Base-by-base conservation (phyloP, 2,797 vertebrate species). In the Spea hammondii region DNA sequence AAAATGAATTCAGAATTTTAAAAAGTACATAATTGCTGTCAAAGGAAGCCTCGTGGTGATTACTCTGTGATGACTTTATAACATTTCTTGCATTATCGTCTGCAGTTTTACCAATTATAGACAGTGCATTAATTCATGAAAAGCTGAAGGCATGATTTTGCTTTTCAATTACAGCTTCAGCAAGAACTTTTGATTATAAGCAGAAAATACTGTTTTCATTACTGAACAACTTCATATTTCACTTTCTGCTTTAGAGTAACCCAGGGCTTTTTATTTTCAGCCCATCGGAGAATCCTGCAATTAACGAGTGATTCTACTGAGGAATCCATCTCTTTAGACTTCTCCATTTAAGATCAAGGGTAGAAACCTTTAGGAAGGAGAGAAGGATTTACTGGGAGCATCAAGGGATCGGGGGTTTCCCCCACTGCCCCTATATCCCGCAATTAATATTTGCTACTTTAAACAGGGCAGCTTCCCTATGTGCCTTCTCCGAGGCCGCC, bases 131-230 rank as follows among this genome's bases (percentile, higher is more conserved):
- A 70, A 59, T 75, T 79, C 47, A 74, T 70, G 44, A 70, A 70
- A 7, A 59, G 49, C 57, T 11, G 66, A 46, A 8, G 6, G 48
- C 45, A 49, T 51, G 10, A 69, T 74, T 79, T 65, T 55, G 74
- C 62, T 67, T 51, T 65, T 74, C 78, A 74, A 79, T 79, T 79
- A 79, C 69, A 70, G 48, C 51, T 70, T 70, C 59, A 17, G 55
- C 69, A 44, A 48, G 47, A 70, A 53, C 7, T 55, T 54, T 70
- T 70, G 50, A 32, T 70, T 54, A 54, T 49, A 54, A 70, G 51
- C 67, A 70, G 49, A 70, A 70, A 54, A 70, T 55, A 70, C 51
- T 9, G 47, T 51, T 70, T 70, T 70, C 49, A 70, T 70, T 70
- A 70, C 50, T 44, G 45, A 70, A 45, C 51, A 32, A 70, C 69